Evolutionary conservation across 1,140 invertebrate genomes (phyloP).

Genomic region (Trialeurodes vaporariorum): DNA sequence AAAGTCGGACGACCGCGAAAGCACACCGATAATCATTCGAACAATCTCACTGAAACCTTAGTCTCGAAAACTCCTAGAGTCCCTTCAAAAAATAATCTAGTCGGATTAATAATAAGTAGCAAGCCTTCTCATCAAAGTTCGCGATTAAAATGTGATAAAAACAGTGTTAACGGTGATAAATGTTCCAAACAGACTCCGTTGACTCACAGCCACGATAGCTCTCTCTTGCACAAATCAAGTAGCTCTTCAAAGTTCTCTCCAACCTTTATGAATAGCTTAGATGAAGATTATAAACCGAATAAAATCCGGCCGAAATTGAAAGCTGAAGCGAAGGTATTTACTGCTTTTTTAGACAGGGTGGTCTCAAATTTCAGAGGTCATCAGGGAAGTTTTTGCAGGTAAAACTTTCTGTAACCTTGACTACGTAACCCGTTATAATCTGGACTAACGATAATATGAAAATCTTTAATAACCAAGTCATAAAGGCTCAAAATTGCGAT

Average conservation of each 20-base stretch:
- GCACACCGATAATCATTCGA: constrained; percentile 38
- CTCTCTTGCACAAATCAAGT: not conserved
- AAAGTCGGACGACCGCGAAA: constrained; percentile 73
- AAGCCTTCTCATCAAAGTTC: not conserved
- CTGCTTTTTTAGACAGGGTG: too few relatives aligned
- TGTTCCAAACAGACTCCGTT: constrained; percentile 40
- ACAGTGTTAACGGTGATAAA: constrained; percentile 57
- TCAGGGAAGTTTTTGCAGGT: too few relatives aligned
- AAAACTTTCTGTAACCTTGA: too few relatives aligned
- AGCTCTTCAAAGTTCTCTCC: constrained; percentile 43
- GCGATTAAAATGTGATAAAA: constrained; percentile 38
- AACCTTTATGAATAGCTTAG: not conserved
- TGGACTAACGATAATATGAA: too few relatives aligned
- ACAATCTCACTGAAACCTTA: not conserved
- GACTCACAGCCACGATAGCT: not conserved
- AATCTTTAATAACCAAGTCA: too few relatives aligned
- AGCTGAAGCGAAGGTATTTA: constrained; percentile 26
- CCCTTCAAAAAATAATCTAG: not conserved
- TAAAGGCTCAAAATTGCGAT: too few relatives aligned
- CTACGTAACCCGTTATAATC: too few relatives aligned
- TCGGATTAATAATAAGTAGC: not conserved
- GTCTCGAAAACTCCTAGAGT: not conserved
- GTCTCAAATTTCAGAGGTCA: too few relatives aligned
- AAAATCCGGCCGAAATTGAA: constrained; percentile 28
- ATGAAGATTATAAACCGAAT: constrained; percentile 17